Evolutionary conservation across 2,888 invertebrate species (phyloP).

Genomic region (Apamea sordens): DNA sequence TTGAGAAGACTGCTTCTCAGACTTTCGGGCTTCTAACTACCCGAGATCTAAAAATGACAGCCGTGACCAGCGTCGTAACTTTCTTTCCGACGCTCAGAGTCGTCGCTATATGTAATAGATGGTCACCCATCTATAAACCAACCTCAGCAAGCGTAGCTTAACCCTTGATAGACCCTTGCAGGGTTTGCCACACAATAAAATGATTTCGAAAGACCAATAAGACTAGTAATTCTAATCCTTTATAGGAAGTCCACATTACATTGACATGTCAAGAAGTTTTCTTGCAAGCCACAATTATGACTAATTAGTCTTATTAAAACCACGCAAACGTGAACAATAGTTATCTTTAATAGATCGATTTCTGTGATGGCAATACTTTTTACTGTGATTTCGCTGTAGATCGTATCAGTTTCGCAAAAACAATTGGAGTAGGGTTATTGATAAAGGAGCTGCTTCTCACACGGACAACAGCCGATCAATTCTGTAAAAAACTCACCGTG

Average conservation of each 20-base stretch:
- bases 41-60: no score
- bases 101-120: no score
- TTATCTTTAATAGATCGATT: background rate
- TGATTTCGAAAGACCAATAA: background rate
- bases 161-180: no score
- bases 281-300: conserved; percentile 2
- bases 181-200: no score
- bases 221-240: background rate
- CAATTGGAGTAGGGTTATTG: background rate
- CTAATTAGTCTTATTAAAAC: background rate
- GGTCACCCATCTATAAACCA: no score
- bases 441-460: background rate
- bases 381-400: background rate
- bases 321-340: conserved; percentile 5
- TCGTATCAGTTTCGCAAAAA: background rate
- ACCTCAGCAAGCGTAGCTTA: no score
- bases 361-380: conserved; percentile 5
- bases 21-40: no score
- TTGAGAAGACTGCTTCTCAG: no score
- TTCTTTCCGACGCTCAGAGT: no score
- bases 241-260: background rate
- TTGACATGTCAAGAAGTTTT: background rate
- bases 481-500: no score
- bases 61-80: no score
- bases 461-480: no score